Percentiles rank a stretch among this genome's conserved stretches.
phyloP scores from a whole-genome alignment of 2,797 vertebrate species.

The Ciconia nigra region DNA sequence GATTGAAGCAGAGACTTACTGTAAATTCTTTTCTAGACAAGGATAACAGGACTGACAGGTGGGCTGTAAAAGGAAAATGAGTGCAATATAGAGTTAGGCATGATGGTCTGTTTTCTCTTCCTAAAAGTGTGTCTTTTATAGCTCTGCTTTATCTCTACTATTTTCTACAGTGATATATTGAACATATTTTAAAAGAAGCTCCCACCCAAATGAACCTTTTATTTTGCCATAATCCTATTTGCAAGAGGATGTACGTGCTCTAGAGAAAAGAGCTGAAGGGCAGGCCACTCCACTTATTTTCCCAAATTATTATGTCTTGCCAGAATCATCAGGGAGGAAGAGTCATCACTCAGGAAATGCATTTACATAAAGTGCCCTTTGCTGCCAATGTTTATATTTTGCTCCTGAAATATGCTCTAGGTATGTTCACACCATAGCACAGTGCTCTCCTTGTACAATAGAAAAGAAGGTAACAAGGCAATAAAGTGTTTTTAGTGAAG shows the following conservation, averaged over 20 bases:
- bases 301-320: slow-evolving; percentile 22
- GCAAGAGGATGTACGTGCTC: neutral
- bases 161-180: neutral
- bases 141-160: neutral
- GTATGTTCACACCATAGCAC: neutral
- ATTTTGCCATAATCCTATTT: slow-evolving; percentile 20
- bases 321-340: neutral
- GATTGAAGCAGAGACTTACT: slow-evolving; percentile 36
- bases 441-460: neutral
- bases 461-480: neutral
- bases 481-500: neutral
- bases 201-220: neutral
- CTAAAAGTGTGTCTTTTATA: neutral
- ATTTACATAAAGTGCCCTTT: slow-evolving; percentile 51
- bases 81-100: neutral
- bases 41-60: slow-evolving; percentile 33
- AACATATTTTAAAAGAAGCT: neutral
- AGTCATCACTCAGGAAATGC: neutral
- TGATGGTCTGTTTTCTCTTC: neutral
- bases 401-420: neutral
- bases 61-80: slow-evolving; percentile 27
- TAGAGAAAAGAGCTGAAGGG: neutral
- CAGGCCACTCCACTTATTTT: neutral
- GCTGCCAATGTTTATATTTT: neutral
- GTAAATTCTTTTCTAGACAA: slow-evolving; percentile 41